Percentiles rank a stretch among this genome's conserved stretches.
phyloP scores from a whole-genome alignment of 2,113 vertebrate genomes.

The Psilopogon haemacephalus region DNA sequence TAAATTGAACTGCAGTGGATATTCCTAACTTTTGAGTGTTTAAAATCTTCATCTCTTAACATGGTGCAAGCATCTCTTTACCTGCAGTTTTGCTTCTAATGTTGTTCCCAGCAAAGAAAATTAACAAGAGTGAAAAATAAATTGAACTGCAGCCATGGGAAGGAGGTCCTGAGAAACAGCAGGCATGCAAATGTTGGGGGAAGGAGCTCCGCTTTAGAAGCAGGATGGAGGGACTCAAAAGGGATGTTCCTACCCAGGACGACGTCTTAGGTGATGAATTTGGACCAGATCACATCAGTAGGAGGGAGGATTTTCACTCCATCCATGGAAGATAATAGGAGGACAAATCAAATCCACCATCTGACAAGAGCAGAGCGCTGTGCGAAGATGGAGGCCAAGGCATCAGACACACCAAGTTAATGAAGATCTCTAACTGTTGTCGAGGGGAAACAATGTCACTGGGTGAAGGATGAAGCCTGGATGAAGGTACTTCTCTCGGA shows the following conservation, averaged over 20 bases:
- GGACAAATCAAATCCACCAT: constrained; percentile 39
- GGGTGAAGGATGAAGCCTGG: not conserved
- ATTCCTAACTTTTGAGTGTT: not conserved
- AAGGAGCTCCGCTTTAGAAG: not conserved
- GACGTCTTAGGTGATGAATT: not conserved
- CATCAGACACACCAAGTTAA: not conserved
- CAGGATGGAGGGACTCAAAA: not conserved
- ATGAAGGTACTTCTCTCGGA: not conserved
- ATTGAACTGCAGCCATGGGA: not conserved
- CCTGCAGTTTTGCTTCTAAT: not conserved
- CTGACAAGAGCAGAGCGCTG: not conserved
- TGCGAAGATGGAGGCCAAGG: not conserved
- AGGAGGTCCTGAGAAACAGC: not conserved
- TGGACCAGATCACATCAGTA: not conserved
- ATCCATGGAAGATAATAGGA: constrained; percentile 13
- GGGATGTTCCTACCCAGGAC: not conserved
- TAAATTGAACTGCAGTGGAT: constrained; percentile 1
- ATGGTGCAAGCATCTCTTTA: not conserved
- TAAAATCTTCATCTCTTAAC: not conserved
- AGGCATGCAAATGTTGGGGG: not conserved
- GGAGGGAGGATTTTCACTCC: not conserved
- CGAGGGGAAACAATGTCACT: not conserved
- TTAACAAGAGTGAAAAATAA: constrained; percentile 2
- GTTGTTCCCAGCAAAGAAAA: not conserved
- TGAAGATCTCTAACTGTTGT: constrained; percentile 23